Conservation (phyloP, 2,888 invertebrate species). For the Dascillus cervinus region DNA sequence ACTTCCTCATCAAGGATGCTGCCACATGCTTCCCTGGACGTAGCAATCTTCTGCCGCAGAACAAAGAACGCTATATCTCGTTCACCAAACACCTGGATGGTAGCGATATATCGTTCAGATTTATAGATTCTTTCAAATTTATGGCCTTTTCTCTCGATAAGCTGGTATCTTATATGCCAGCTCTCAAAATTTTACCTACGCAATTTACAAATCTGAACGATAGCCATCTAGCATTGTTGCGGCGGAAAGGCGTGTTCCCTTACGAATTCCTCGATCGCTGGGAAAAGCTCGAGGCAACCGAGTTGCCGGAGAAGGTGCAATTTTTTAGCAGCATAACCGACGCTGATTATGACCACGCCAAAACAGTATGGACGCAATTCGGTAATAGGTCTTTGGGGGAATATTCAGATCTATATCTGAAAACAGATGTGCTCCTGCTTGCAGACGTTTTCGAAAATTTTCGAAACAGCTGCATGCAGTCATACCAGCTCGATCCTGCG, state of each 20-base stretch:
- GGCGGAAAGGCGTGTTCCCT: conserved; percentile 25
- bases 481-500: conserved; percentile 28
- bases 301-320: no score
- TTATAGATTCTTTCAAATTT: no score
- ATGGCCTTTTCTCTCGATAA: conserved; percentile 5
- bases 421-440: conserved; percentile 32
- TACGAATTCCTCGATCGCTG: conserved; percentile 22
- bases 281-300: no score
- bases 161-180: conserved; percentile 4
- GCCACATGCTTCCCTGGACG: no score
- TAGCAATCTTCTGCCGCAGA: no score
- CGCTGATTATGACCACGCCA: conserved; percentile 32
- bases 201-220: background rate
- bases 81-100: no score
- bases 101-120: no score
- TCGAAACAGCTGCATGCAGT: conserved; percentile 20
- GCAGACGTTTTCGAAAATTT: conserved; percentile 36
- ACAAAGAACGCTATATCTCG: no score
- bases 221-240: conserved; percentile 5
- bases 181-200: no score
- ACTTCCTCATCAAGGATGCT: no score
- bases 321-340: no score
- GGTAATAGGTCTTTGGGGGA: conserved; percentile 26
- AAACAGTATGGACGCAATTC: conserved; percentile 29
- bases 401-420: conserved; percentile 32